Evolutionary conservation across 2,888 invertebrate species (phyloP).

Genomic region (Panzeria rudis): DNA sequence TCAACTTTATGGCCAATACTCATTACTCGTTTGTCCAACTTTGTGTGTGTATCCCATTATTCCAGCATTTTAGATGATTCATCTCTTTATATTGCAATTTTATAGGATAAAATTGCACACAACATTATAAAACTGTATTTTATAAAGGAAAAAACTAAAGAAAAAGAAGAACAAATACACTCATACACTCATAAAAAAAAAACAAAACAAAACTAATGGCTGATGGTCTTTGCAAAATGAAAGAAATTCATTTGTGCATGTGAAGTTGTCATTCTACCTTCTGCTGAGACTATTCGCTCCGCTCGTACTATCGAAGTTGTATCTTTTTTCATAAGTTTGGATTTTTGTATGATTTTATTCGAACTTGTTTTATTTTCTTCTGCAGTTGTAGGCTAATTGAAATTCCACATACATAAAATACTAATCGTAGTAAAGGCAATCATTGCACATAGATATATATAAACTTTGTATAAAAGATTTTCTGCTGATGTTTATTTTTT

Average conservation of each 20-base stretch:
- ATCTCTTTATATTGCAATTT: conserved; percentile 34
- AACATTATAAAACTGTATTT: conserved; percentile 47
- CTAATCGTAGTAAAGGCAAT: conserved; percentile 37
- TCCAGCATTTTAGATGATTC: conserved; percentile 51
- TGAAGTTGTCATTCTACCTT: conserved; percentile 59
- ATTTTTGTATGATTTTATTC: conserved; percentile 42
- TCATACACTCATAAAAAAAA: conserved; percentile 2
- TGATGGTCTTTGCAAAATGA: conserved; percentile 36
- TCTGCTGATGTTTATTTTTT: conserved; percentile 35
- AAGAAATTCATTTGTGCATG: conserved; percentile 38
- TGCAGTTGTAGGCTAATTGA: conserved; percentile 65
- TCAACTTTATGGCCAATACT: conserved; percentile 6
- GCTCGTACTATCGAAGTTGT: conserved; percentile 7
- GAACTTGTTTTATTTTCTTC: conserved; percentile 63
- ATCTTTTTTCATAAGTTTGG: conserved; percentile 15
- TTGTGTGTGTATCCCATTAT: conserved; percentile 35
- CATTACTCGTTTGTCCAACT: conserved; percentile 21
- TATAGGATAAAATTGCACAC: conserved; percentile 50
- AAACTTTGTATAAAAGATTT: conserved; percentile 26
- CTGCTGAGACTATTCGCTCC: conserved; percentile 30
- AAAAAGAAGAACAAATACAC: conserved; percentile 26
- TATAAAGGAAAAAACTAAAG: conserved; percentile 14
- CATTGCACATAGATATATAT: not conserved
- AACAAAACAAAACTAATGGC: conserved; percentile 22
- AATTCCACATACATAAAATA: conserved; percentile 67